Conservation (phyloP, 2,888 invertebrate genomes). For the Diplolepis rosae region DNA sequence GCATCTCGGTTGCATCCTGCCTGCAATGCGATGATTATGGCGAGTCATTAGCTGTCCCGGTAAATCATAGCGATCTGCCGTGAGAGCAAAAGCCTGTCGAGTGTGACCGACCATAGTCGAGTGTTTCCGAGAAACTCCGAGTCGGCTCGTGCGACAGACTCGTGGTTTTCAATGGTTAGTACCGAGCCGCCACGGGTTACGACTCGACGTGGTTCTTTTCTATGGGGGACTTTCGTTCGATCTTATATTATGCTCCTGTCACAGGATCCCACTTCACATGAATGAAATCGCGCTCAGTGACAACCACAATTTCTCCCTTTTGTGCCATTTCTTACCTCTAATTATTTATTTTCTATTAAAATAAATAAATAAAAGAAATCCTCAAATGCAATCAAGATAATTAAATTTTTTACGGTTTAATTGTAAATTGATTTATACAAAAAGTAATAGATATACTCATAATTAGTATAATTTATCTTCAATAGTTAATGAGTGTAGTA, state of each 20-base stretch:
- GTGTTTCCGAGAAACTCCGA: conserved; percentile 56
- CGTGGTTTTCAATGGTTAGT: conserved; percentile 68
- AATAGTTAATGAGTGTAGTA: too few relatives aligned
- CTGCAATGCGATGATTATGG: conserved; percentile 57
- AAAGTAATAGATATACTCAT: not conserved
- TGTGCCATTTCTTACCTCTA: not conserved
- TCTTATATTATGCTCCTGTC: conserved; percentile 14
- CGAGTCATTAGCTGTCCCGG: conserved; percentile 64
- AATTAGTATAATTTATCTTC: too few relatives aligned
- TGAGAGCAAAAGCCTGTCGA: conserved; percentile 30
- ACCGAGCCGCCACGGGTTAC: conserved; percentile 70
- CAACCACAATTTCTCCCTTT: not conserved
- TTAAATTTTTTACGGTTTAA: too few relatives aligned
- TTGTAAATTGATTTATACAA: not conserved
- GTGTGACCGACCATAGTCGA: conserved; percentile 52
- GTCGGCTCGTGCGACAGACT: conserved; percentile 54
- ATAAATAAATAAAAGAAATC: not conserved
- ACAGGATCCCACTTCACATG: conserved; percentile 12
- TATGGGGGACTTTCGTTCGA: conserved; percentile 13
- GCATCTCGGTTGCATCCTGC: conserved; percentile 38
- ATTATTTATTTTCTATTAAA: not conserved
- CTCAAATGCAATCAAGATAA: too few relatives aligned
- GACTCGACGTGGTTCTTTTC: conserved; percentile 61
- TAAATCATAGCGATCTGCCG: conserved; percentile 64
- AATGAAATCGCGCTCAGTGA: conserved; percentile 28